Evolutionary conservation across 2,797 vertebrate genomes (phyloP).

Genomic region (Mormyrops boulengeri): DNA sequence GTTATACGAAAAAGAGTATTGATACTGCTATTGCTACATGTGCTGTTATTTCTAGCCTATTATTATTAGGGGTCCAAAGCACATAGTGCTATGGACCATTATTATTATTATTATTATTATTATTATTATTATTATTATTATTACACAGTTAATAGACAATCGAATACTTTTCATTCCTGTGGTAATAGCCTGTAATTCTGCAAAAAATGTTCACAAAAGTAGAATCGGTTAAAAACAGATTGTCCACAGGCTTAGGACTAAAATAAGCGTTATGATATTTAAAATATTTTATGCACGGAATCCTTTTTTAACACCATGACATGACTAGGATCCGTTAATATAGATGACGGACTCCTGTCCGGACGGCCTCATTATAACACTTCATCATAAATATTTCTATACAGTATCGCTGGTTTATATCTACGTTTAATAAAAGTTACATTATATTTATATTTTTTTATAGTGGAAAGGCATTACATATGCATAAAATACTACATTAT

Average conservation of each 20-base stretch:
- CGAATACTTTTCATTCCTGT: not conserved
- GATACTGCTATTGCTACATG: not conserved
- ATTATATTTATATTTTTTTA: not conserved
- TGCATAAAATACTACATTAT: not conserved
- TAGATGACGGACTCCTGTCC: not conserved
- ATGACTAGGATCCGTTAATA: not conserved
- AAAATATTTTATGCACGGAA: not conserved
- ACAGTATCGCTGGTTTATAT: not conserved
- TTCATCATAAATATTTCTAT: conserved; percentile 1
- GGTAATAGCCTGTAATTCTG: not conserved
- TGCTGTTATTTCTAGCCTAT: not conserved
- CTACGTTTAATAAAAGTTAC: not conserved
- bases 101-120: not conserved
- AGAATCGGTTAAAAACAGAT: not conserved
- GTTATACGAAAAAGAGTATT: not conserved
- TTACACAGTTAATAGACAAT: not conserved
- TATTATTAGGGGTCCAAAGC: not conserved
- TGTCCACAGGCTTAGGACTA: not conserved
- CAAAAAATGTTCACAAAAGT: not conserved
- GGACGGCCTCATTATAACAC: not conserved
- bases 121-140: not conserved
- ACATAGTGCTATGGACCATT: not conserved
- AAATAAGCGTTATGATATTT: not conserved
- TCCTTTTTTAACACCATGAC: not conserved
- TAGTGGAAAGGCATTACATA: not conserved